A percentile compares a stretch with the other conserved stretches of the same genome.
phyloP scores from a whole-genome alignment of 2,888 invertebrate genomes.

The Deilephila elpenor region DNA sequence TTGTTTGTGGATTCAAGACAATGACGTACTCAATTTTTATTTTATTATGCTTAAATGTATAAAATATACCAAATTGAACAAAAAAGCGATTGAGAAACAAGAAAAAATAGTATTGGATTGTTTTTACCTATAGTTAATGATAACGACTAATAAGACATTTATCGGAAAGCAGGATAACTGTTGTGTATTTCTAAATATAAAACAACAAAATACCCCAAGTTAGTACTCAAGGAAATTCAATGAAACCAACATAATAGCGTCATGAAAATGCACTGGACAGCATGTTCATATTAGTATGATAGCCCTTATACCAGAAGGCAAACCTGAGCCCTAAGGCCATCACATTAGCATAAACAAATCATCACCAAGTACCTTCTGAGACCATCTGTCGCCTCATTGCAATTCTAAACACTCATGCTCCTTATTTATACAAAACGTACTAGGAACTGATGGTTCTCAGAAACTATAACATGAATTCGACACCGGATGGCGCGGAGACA shows the following conservation, averaged over 20 bases:
- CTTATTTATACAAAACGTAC: constrained; percentile 44
- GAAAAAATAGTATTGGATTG: too few relatives aligned
- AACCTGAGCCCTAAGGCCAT: constrained; percentile 10
- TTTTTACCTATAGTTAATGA: too few relatives aligned
- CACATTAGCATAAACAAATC: constrained; percentile 13
- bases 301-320: constrained; percentile 1
- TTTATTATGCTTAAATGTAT: too few relatives aligned
- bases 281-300: not conserved
- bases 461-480: constrained; percentile 65
- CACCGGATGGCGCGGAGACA: constrained; percentile 64
- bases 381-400: constrained; percentile 37
- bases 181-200: not conserved
- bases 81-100: too few relatives aligned
- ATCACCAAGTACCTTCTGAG: not conserved
- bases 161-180: too few relatives aligned
- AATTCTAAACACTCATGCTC: constrained; percentile 45
- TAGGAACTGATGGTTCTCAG: constrained; percentile 50
- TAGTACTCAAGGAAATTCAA: not conserved
- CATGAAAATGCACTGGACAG: not conserved
- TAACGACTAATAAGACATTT: too few relatives aligned
- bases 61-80: too few relatives aligned
- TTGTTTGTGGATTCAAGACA: too few relatives aligned
- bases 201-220: not conserved
- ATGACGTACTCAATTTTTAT: too few relatives aligned
- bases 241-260: not conserved